Conservation (phyloP, 1,140 invertebrate genomes). For the Chironomus tepperi region DNA sequence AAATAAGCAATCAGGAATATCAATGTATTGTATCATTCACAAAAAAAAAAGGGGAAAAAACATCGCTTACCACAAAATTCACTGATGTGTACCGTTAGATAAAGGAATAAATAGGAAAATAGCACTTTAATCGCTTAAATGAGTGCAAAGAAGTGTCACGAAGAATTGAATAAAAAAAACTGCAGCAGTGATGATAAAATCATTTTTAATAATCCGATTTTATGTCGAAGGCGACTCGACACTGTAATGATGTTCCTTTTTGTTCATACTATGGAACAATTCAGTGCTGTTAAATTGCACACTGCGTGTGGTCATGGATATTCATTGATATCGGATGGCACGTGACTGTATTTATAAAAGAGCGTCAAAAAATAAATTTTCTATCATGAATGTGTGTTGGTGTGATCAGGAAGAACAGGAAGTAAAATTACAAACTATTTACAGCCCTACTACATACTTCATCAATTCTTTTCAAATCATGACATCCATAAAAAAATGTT, state of each 20-base stretch:
- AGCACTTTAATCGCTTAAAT: constrained; percentile 13
- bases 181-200: constrained; percentile 18
- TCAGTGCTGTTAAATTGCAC: neutral
- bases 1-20: neutral
- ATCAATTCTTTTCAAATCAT: neutral
- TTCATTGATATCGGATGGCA: constrained; percentile 19
- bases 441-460: neutral
- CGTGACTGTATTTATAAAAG: constrained; percentile 17
- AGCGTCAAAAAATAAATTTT: neutral
- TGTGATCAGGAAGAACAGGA: neutral
- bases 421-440: constrained; percentile 24
- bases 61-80: constrained; percentile 10
- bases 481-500: neutral
- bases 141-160: constrained; percentile 9
- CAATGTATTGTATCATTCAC: too few relatives aligned
- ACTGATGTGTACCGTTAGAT: constrained; percentile 10
- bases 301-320: constrained; percentile 17
- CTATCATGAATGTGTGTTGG: neutral
- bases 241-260: neutral
- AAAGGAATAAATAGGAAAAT: neutral
- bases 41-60: too few relatives aligned
- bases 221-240: neutral
- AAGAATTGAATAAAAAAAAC: neutral
- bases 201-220: constrained; percentile 23
- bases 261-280: neutral